Evolutionary conservation across 2,888 invertebrate genomes (phyloP).

Genomic region (Phania funesta): DNA sequence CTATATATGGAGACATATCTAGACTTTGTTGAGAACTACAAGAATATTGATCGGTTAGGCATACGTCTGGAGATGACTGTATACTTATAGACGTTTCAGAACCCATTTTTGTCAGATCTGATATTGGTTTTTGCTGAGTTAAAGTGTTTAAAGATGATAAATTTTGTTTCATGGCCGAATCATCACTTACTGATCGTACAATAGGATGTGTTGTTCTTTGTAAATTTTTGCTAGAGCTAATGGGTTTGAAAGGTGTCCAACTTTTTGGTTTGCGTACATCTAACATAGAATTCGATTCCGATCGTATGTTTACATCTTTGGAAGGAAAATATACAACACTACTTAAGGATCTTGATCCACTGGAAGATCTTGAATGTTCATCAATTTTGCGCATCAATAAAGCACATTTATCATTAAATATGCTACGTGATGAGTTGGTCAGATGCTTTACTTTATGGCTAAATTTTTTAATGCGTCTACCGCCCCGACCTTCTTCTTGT

Average conservation of each 20-base stretch:
- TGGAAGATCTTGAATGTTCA: conserved; percentile 79
- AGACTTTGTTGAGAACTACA: conserved; percentile 13
- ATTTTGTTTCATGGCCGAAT: conserved; percentile 70
- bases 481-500: conserved; percentile 84
- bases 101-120: conserved; percentile 41
- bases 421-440: conserved; percentile 83
- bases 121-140: conserved; percentile 6
- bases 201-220: conserved; percentile 69
- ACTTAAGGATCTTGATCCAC: conserved; percentile 81
- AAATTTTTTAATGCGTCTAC: conserved; percentile 81
- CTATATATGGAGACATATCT: not conserved
- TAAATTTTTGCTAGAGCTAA: conserved; percentile 24
- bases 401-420: conserved; percentile 84
- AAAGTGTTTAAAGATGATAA: conserved; percentile 2
- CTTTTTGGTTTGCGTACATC: conserved; percentile 68
- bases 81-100: conserved; percentile 71
- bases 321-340: conserved; percentile 81
- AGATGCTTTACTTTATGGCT: conserved; percentile 84
- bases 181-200: conserved; percentile 76
- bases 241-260: conserved; percentile 23
- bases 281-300: conserved; percentile 61
- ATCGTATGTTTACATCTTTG: conserved; percentile 59
- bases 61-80: conserved; percentile 74
- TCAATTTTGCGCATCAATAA: conserved; percentile 83
- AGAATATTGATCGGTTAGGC: conserved; percentile 61